phyloP scores from a whole-genome alignment of 2,888 invertebrate species.

The Hemicrepidius hirtus region DNA sequence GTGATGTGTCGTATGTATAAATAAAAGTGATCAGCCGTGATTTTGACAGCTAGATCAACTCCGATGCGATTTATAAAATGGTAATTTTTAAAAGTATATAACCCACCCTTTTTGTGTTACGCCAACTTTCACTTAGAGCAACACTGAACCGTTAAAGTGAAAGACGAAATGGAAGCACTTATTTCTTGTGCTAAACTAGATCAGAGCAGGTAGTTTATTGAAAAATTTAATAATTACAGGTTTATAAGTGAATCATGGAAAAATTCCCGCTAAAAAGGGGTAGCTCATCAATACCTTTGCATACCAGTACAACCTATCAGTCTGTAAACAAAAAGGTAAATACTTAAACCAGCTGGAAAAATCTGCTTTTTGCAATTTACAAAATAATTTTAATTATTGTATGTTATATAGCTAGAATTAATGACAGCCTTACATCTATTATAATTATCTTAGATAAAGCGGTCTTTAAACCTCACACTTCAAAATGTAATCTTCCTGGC shows the following conservation, averaged over 20 bases:
- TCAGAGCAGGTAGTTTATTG: slow-evolving; percentile 27
- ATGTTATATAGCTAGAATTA: no score
- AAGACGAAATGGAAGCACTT: slow-evolving; percentile 31
- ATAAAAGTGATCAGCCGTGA: slow-evolving; percentile 18
- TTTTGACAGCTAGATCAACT: slow-evolving; percentile 7
- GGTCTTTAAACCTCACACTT: no score
- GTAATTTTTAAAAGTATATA: slow-evolving; percentile 30
- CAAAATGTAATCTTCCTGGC: no score
- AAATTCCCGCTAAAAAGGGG: slow-evolving; percentile 81
- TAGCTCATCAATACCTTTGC: slow-evolving; percentile 72
- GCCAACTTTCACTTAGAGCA: slow-evolving; percentile 35
- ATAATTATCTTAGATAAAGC: no score
- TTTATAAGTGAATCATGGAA: slow-evolving; percentile 76
- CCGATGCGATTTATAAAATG: slow-evolving; percentile 35
- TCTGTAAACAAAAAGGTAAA: slow-evolving; percentile 78
- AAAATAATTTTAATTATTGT: no score
- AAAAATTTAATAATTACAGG: slow-evolving; percentile 56
- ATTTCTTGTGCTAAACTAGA: background rate
- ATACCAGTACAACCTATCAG: slow-evolving; percentile 76
- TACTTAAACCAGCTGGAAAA: slow-evolving; percentile 29
- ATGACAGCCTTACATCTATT: no score
- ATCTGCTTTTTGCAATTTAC: slow-evolving; percentile 11
- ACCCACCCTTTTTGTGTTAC: background rate
- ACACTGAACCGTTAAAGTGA: slow-evolving; percentile 37
- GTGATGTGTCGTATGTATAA: slow-evolving; percentile 42